These are phyloP conservation scores for Carposina sasakii DNA, from an alignment of 1,140 invertebrate genomes.

Conservation along the genomic window DNA sequence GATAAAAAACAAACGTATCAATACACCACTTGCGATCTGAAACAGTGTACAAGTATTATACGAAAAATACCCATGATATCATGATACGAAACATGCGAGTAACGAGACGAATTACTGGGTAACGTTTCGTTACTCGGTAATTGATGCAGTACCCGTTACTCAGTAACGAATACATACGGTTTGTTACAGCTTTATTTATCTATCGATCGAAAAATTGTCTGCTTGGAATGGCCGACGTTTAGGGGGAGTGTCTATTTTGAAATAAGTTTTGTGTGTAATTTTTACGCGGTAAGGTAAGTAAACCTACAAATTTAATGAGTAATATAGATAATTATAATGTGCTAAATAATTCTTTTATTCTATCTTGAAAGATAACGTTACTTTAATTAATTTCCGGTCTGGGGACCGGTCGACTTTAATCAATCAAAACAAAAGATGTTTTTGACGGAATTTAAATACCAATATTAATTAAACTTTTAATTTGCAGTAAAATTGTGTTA, in stretches of 20 bases:
- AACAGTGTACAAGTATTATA: too few relatives aligned
- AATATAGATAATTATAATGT: conserved; percentile 2
- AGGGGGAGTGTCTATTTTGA: conserved; percentile 65
- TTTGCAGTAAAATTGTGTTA: background rate
- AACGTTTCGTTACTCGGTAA: too few relatives aligned
- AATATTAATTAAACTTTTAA: background rate
- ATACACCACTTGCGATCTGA: too few relatives aligned
- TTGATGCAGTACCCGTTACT: too few relatives aligned
- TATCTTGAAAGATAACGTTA: background rate
- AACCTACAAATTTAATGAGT: background rate
- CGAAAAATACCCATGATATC: too few relatives aligned
- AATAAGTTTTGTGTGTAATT: conserved; percentile 49
- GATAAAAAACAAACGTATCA: too few relatives aligned
- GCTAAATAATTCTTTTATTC: background rate
- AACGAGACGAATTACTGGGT: too few relatives aligned
- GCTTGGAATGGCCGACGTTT: conserved; percentile 70
- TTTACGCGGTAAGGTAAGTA: conserved; percentile 51
- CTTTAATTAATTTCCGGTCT: conserved; percentile 47
- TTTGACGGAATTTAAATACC: conserved; percentile 16
- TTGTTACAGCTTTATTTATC: conserved; percentile 39
- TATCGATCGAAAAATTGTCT: conserved; percentile 66
- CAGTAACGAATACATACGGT: too few relatives aligned
- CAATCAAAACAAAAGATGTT: conserved; percentile 68
- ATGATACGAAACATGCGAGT: too few relatives aligned
- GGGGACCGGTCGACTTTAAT: conserved; percentile 46